Evolutionary conservation across 1,140 invertebrate species (phyloP), one percentile per base, ranked within the genome.

Genomic region (Homarus americanus): DNA sequence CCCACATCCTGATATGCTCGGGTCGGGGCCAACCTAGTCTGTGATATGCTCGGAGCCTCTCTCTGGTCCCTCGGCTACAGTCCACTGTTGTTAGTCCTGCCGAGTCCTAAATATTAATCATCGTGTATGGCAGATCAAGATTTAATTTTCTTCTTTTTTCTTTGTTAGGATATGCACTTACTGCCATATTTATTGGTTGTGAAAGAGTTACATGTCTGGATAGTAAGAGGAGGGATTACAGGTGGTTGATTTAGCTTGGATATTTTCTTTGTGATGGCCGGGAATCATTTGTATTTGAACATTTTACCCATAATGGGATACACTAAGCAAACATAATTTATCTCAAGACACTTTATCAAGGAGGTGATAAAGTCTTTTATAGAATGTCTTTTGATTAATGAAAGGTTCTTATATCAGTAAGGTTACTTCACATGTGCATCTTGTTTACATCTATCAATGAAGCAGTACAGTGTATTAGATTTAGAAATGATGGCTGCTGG

Each of bases 31-130:
- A 75, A 87, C 76, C 86, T 87, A 87, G 86, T 87, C 86, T 87
- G 86, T 87, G 86, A 87, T 87, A 87, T 87, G 86, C 86, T 87
- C 86, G 78, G 38, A 87, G 86, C 76, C 86, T 87, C 86, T 69
- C 75, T 87, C 86, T 66, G 58, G 44, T 78, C 40, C 58, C 86
- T 87, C 58, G 63, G 53, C n/a, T 69, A 80, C 75, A 79, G 86
- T 87, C 86, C 75, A 79, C 28, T 78, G 24, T 79, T 66, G 36
- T 69, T 87, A 79, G 80, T 87, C 41, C 76, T 69, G 76, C 58
- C 86, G 58, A 69, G 53, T 83, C 63, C 49, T 44, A 28, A 79
- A 44, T 79, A n/a, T n/a, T 79, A 44, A 20, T 49, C n/a, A 79
- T 79, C 40, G 20, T 38, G 40, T 40, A 58, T 69, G 63, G 63